Conservation (phyloP, 2,797 vertebrate genomes). For the Gobionotothen gibberifrons region DNA sequence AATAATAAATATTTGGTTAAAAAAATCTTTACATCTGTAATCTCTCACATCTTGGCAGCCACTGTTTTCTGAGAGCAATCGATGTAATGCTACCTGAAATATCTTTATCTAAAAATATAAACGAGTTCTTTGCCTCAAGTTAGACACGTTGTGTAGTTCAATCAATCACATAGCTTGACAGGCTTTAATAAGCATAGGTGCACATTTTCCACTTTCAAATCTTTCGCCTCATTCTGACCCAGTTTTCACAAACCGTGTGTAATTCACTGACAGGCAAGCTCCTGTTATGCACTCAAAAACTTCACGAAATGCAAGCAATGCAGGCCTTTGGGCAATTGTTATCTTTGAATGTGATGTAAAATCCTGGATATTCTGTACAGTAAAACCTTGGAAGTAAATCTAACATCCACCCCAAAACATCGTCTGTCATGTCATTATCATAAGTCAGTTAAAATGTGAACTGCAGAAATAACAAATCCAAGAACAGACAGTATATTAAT, state of each 20-base stretch:
- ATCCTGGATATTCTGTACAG: constrained; percentile 26
- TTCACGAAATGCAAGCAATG: constrained; percentile 10
- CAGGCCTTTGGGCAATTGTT: constrained; percentile 39
- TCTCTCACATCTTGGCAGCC: constrained; percentile 31
- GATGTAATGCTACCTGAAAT: constrained; percentile 47
- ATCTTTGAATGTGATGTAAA: constrained; percentile 28
- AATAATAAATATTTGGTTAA: constrained; percentile 37
- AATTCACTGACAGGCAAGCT: constrained; percentile 48
- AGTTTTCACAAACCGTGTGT: constrained; percentile 54
- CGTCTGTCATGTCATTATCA: neutral
- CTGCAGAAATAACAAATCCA: constrained; percentile 9
- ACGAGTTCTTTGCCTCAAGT: constrained; percentile 50
- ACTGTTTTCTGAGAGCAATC: constrained; percentile 41
- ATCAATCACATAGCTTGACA: constrained; percentile 41
- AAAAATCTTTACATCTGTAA: constrained; percentile 39
- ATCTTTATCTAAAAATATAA: constrained; percentile 53
- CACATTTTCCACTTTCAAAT: constrained; percentile 61
- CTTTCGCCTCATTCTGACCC: constrained; percentile 64
- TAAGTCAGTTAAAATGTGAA: constrained; percentile 18
- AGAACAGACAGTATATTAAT: constrained; percentile 10
- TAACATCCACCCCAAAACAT: neutral
- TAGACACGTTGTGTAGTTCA: constrained; percentile 40
- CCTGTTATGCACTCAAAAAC: constrained; percentile 33
- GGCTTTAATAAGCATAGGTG: constrained; percentile 63
- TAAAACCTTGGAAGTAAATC: constrained; percentile 18